Evolutionary conservation across 2,113 vertebrate species (phyloP), one percentile per base, ranked within the genome.

Genomic region (Dascyllus trimaculatus): DNA sequence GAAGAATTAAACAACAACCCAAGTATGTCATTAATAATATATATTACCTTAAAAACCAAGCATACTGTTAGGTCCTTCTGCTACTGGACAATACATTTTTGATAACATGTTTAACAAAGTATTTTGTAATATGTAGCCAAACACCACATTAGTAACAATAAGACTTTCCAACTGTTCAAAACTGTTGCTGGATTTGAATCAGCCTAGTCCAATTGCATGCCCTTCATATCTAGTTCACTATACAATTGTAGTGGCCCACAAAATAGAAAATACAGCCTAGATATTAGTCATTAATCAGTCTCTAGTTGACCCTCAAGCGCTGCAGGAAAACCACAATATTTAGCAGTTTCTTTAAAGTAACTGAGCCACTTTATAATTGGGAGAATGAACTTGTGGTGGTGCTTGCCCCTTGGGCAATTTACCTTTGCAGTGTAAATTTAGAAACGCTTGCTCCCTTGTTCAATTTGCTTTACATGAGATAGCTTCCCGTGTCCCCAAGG

Each of bases 381-480:
- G 52, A 49, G 57, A 84, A 70, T 85, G 43, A 85, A 88, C 72
- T 71, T 71, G 77, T 21, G 17, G 35, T 43, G 24, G 53, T 21
- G 57, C 59, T 25, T 14, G 77, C 51, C 81, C 81, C 64, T 21
- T 52, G 75, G 74, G 81, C 58, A 74, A 74, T 81, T 87, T 87
- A 71, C 80, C 71, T 84, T 75, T 68, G 38, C 87, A 65, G 78
- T 67, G 81, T 81, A 84, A 86, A 81, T 88, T 75, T 74, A 87
- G 58, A 85, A 81, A 71, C 1, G 15, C 70, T 59, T 4, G 45
- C 40, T 75, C 35, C 71, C 60, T 71, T 80, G 72, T 88, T 80
- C 71, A 65, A 80, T 90, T 88, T 89, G 45, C 81, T 81, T 75
- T 64, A 81, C 77, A 84, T 51, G 46, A 59, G 74, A 80, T 72